Evolutionary conservation across 1,140 invertebrate genomes (phyloP).

Genomic region (Brachionus asplanchnoidis): DNA sequence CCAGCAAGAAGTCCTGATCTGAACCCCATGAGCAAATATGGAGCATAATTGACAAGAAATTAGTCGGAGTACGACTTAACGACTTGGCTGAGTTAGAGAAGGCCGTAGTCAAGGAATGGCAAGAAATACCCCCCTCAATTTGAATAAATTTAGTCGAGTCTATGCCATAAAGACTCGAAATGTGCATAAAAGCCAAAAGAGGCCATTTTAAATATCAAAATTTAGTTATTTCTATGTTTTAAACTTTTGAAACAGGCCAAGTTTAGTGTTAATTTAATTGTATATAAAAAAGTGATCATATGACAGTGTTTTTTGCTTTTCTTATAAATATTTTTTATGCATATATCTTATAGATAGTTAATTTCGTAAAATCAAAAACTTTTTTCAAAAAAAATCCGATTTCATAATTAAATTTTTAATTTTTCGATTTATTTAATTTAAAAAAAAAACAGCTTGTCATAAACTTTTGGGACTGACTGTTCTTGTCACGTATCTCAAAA

Average conservation of each 20-base stretch:
- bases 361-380: neutral
- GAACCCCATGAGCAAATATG: conserved; percentile 47
- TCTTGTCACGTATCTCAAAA: too few species aligned
- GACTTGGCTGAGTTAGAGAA: neutral
- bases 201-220: neutral
- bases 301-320: neutral
- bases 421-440: neutral
- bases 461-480: neutral
- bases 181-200: too few species aligned
- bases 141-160: conserved; percentile 5
- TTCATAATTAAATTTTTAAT: neutral
- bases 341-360: too few species aligned
- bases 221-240: neutral
- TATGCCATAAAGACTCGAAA: conserved; percentile 10
- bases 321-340: neutral
- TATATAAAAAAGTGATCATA: too few species aligned
- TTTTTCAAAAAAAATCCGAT: neutral
- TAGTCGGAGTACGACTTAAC: conserved; percentile 28
- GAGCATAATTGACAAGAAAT: conserved; percentile 42
- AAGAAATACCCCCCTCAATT: neutral
- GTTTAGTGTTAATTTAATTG: neutral
- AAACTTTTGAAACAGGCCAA: neutral
- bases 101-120: neutral
- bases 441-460: neutral
- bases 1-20: conserved; percentile 45